Base-by-base conservation (phyloP, 2,888 invertebrate genomes). In the Cantharis rustica region DNA sequence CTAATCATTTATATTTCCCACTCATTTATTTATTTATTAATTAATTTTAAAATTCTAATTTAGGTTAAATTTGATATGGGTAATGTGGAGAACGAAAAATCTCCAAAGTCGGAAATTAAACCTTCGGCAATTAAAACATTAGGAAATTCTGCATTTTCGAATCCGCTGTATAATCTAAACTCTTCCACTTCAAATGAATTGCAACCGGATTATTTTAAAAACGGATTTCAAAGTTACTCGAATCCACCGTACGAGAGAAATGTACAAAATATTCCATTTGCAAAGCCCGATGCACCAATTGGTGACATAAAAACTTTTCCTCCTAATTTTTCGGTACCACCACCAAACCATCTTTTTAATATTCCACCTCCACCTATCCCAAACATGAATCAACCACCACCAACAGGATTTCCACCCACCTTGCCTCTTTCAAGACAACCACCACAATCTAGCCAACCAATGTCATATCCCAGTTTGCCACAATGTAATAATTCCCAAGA, bases 51-150 rank as follows among this genome's bases (percentile, higher is more conserved):
- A 63, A 23, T 23, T 23, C 13, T 69, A 31, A 61, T n/a, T 62
- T 72, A 88, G 87, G 88, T 88, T 3, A 88, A 87, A 83, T 88
- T 88, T 74, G 87, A 83, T 72, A 85, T 87, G 74, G 87, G 87
- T 73, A 71, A 82, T 10, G 78, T 82, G 7, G 81, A 81, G 27
- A 84, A 82, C 69, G 86, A 86, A 47, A 86, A 86, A 78, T 78
- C 81, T 7, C 74, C 77, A 4, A 81, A 81, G 79, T n/a, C 72
- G 20, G 81, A 82, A 10, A 20, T 10, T 11, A 78, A 75, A 73
- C 61, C 78, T 26, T n/a, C 76, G 26, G 64, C 73, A 62, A 71
- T 15, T 9, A 77, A 77, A 16, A 75, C 77, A 68, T 76, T 75
- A 73, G 79, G 72, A 20, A 75, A 73, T 63, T 17, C 79, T 70